Evolutionary conservation across 2,888 invertebrate species (phyloP), one percentile per base, ranked within the genome.

Genomic region (Trissolcus brochymenae): DNA sequence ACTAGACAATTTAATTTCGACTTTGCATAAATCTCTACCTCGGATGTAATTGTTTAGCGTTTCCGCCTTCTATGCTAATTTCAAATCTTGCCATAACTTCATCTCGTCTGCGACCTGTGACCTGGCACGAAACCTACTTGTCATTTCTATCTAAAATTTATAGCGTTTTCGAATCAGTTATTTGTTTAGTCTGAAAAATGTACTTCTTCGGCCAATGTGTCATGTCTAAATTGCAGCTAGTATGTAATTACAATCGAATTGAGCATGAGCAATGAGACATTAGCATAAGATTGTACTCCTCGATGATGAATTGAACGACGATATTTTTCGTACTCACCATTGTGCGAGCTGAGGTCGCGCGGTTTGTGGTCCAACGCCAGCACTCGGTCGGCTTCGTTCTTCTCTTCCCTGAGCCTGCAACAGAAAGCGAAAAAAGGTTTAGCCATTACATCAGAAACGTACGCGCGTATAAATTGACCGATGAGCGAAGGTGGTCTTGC

Each of bases 371-470:
- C 96, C 90, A 94, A 92, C 73, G 94, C 94, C 89, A 95, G 91
- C 82, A 94, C 94, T 89, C 95, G 92, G 88, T 96, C 96, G 83
- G 94, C 93, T 87, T 96, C 96, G 76, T 95, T 94, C 89, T 96
- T 91, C 90, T 96, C 96, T 89, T 96, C 96, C 86, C 95, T 93
- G 91, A 96, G 92, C 93, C 96, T 95, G 92, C 71, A 93, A 93
- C 91, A 91, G 82, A 80, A 81, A 51, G 54, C 62, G 66, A 51
- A 65, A 74, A 66, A 68, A 79, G 68, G 62, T 56, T 68, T 59
- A 57, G 71, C 60, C 56, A 77, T 77, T 61, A 77, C 67, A 71
- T 72, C 62, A 64, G 53, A 66, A 70, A 75, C 70, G 54, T 70
- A 78, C 70, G 70, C 68, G 78, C 57, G 70, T 70, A 74, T 79